Conservation (phyloP, 1,140 invertebrate genomes). For the Tribolium madens region DNA sequence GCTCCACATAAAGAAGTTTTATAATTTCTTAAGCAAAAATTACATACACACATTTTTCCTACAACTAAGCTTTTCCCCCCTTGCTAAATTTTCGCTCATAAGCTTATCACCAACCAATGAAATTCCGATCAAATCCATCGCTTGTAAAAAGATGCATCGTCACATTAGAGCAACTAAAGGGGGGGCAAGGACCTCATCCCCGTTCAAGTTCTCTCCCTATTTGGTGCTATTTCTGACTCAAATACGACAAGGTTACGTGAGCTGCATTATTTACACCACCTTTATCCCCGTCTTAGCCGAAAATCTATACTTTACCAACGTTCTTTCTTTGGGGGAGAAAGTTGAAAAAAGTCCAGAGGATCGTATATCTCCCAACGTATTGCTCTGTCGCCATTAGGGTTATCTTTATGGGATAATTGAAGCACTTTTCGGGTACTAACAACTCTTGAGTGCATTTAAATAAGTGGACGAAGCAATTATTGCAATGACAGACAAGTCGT, state of each 20-base stretch:
- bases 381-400: constrained; percentile 8
- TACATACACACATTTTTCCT: no score
- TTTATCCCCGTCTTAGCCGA: constrained; percentile 52
- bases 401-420: constrained; percentile 39
- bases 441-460: neutral
- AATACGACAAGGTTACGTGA: constrained; percentile 53
- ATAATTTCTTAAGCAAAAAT: no score
- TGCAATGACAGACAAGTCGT: neutral
- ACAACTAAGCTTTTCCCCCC: no score
- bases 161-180: neutral
- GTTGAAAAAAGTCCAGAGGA: constrained; percentile 32
- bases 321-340: constrained; percentile 23
- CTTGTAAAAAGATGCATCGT: constrained; percentile 17
- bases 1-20: no score
- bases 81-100: no score
- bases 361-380: constrained; percentile 30
- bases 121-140: neutral
- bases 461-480: neutral
- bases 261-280: constrained; percentile 55
- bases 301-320: constrained; percentile 22
- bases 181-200: constrained; percentile 42
- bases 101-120: no score
- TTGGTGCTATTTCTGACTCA: constrained; percentile 53
- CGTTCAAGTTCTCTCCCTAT: constrained; percentile 30
- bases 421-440: constrained; percentile 4